phyloP scores from a whole-genome alignment of 1,140 invertebrate species.

The Cherax quadricarinatus region DNA sequence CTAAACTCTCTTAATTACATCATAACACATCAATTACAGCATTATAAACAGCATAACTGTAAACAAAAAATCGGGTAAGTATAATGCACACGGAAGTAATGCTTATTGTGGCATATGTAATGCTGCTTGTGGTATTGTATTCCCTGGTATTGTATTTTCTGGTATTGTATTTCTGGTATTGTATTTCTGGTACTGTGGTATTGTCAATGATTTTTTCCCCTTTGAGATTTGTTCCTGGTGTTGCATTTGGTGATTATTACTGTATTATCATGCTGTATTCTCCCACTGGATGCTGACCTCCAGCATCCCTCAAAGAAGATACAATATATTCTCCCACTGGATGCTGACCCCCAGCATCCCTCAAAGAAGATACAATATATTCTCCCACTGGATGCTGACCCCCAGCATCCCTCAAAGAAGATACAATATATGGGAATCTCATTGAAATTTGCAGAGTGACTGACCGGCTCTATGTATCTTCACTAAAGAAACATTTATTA shows the following conservation, averaged over 20 bases:
- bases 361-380: neutral
- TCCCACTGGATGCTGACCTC: too few species aligned
- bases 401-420: neutral
- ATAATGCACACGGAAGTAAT: neutral
- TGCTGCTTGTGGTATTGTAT: neutral
- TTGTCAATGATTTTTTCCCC: neutral
- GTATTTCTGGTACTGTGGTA: neutral
- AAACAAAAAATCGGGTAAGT: neutral
- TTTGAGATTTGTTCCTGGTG: neutral
- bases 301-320: neutral
- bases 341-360: too few species aligned
- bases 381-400: neutral
- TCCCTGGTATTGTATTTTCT: too few species aligned
- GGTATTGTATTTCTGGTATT: too few species aligned
- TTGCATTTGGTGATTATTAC: neutral
- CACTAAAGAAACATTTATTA: neutral
- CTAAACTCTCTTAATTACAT: neutral
- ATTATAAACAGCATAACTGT: neutral
- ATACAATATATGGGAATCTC: neutral
- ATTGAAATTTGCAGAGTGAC: neutral
- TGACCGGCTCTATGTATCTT: neutral
- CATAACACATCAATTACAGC: neutral
- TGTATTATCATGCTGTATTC: neutral
- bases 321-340: neutral
- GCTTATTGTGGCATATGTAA: neutral